These are phyloP conservation scores for Vespertilio murinus DNA, from an alignment of 2,797 vertebrate species.

Conservation along the genomic window DNA sequence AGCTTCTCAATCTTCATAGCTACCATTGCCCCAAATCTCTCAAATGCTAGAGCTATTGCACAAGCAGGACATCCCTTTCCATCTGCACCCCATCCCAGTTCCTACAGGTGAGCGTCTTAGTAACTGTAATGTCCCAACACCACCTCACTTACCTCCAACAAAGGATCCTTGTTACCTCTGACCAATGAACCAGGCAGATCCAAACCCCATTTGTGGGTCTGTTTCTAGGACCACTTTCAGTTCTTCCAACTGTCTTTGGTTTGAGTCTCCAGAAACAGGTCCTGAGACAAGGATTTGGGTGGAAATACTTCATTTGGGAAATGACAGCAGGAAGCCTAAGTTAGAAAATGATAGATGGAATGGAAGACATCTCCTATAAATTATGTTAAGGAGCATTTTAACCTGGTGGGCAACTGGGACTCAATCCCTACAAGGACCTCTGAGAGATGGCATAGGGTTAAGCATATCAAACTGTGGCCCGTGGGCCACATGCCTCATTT, in stretches of 20 bases:
- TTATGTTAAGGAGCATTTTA: background rate
- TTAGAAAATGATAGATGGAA: background rate
- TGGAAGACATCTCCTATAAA: background rate
- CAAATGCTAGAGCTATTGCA: background rate
- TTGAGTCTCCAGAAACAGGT: background rate
- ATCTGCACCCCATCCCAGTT: background rate
- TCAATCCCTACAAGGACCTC: background rate
- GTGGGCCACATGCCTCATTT: no score
- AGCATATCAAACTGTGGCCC: no score
- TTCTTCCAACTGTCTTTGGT: background rate
- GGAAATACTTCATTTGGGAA: background rate
- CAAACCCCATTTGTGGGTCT: background rate
- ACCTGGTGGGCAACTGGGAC: background rate
- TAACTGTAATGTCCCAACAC: background rate
- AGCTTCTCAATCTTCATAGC: background rate
- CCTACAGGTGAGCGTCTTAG: background rate
- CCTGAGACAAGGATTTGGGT: background rate
- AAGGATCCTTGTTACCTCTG: background rate
- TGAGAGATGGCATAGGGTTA: background rate
- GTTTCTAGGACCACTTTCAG: background rate
- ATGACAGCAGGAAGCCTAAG: background rate
- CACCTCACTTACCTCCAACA: background rate
- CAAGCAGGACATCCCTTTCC: background rate
- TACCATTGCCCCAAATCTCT: background rate
- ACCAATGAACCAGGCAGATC: background rate